A percentile compares a stretch with the other conserved stretches of the same genome.
Evolutionary conservation across 53 echinoderm and acorn worm species (phyloP).

Genomic region (Apostichopus leukothele): DNA sequence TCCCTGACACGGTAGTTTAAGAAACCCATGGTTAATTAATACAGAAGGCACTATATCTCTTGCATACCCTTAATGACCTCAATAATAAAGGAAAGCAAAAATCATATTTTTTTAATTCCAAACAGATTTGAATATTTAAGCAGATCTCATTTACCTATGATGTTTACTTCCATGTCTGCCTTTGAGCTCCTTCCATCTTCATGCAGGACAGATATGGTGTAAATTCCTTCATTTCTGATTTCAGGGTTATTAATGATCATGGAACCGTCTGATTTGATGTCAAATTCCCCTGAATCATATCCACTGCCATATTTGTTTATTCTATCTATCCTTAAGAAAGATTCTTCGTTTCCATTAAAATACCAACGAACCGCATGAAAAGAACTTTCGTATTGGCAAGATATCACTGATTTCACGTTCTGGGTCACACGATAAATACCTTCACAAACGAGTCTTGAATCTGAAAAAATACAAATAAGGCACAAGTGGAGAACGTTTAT

Average conservation of each 20-base stretch:
- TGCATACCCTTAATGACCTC: too few species aligned
- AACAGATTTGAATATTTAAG: too few species aligned
- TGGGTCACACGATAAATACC: neutral
- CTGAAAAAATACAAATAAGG: too few species aligned
- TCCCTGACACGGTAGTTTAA: too few species aligned
- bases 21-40: too few species aligned
- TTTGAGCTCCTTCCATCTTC: neutral
- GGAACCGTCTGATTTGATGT: slow-evolving; percentile 1
- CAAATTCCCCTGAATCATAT: neutral
- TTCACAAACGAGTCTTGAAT: too few species aligned
- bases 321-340: neutral
- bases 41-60: too few species aligned
- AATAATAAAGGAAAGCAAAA: too few species aligned
- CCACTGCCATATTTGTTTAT: neutral
- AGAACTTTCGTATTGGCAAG: neutral
- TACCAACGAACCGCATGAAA: neutral
- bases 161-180: neutral
- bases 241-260: neutral
- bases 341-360: neutral
- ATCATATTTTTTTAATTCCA: too few species aligned
- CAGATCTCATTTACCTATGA: neutral
- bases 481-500: too few species aligned
- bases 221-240: slow-evolving; percentile 8
- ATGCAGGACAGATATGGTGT: slow-evolving; percentile 3
- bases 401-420: neutral